Conservation (phyloP, 2,797 vertebrate species). For the Gambelia wislizenii region DNA sequence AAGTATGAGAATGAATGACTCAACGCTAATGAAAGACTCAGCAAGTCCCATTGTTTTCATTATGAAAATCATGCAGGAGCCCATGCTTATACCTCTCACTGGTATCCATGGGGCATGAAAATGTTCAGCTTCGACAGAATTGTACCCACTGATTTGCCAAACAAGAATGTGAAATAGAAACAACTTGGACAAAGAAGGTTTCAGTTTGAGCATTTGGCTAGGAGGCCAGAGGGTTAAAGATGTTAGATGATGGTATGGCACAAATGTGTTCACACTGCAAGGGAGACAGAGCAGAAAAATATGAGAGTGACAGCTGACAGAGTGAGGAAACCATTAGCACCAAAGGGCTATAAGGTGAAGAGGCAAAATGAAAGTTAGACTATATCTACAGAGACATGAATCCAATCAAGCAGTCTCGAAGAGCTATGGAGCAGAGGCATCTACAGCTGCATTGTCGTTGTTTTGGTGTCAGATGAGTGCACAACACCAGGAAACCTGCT, state of each 20-base stretch:
- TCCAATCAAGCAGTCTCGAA: not conserved
- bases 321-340: conserved; percentile 13
- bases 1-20: too few species aligned
- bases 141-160: not conserved
- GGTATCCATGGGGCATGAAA: not conserved
- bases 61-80: not conserved
- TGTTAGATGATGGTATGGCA: not conserved
- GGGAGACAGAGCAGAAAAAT: conserved; percentile 16
- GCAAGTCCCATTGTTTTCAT: not conserved
- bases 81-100: not conserved
- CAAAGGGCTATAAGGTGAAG: conserved; percentile 24
- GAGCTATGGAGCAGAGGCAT: not conserved
- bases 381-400: conserved; percentile 1
- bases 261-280: not conserved
- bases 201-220: not conserved
- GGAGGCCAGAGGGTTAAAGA: not conserved
- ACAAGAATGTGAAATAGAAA: not conserved
- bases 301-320: conserved; percentile 10
- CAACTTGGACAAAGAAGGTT: not conserved
- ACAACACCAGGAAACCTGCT: not conserved
- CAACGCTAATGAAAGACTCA: too few species aligned
- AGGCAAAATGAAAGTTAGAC: conserved; percentile 19
- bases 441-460: not conserved
- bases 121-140: not conserved
- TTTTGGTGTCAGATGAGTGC: not conserved